These are phyloP conservation scores for Diogma glabrata DNA, from an alignment of 2,888 invertebrate genomes.

Conservation along the genomic window DNA sequence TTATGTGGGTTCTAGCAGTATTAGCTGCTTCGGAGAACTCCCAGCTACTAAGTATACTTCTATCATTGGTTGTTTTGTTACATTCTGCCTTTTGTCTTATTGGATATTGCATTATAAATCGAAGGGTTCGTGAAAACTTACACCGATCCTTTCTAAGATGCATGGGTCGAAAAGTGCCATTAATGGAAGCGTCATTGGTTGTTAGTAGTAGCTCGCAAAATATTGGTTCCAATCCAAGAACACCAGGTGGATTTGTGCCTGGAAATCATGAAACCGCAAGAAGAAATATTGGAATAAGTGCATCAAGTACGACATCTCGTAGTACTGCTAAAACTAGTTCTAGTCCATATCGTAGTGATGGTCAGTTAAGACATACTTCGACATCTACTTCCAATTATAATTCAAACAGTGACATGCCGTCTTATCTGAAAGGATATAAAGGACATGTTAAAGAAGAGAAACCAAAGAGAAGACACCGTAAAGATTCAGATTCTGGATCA, in stretches of 20 bases:
- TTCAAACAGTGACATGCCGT: conserved; percentile 64
- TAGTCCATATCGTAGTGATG: conserved; percentile 81
- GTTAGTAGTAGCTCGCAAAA: conserved; percentile 68
- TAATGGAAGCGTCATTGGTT: conserved; percentile 62
- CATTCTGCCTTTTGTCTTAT: conserved; percentile 76
- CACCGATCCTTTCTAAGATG: conserved; percentile 50
- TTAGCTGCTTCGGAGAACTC: conserved; percentile 64
- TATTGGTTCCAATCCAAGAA: conserved; percentile 39
- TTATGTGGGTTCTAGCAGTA: conserved; percentile 77
- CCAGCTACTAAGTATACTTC: conserved; percentile 59
- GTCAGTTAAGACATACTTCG: conserved; percentile 69
- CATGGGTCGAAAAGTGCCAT: conserved; percentile 70
- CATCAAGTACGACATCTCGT: conserved; percentile 86
- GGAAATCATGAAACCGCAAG: conserved; percentile 44
- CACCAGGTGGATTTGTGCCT: conserved; percentile 25
- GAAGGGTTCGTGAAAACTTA: conserved; percentile 64
- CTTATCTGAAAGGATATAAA: conserved; percentile 53
- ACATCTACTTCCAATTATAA: conserved; percentile 84
- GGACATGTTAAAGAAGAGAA: conserved; percentile 31
- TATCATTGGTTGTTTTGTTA: conserved; percentile 62
- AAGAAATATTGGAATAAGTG: conserved; percentile 82
- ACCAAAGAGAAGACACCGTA: conserved; percentile 34
- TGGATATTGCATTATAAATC: conserved; percentile 79
- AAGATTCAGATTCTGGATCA: conserved; percentile 69
- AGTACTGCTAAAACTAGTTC: conserved; percentile 92